Base-by-base conservation (phyloP, 2,113 vertebrate species). In the Thomomys bottae region DNA sequence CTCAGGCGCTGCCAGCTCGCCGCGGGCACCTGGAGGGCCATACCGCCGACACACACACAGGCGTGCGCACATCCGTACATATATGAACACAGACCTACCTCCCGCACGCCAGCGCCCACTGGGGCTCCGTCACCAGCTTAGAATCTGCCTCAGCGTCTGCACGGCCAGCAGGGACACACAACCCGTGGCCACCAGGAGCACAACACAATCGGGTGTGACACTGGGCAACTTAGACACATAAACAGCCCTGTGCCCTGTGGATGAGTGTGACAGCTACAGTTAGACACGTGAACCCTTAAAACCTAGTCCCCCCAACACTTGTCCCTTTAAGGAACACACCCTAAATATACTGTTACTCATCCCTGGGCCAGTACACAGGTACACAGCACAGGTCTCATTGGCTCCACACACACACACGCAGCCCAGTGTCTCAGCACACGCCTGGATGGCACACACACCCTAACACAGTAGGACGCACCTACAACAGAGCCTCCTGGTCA, bases 71-170 rank as follows among this genome's bases (percentile, higher is more conserved):
- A 88, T 80, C 85, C 36, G 34, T 88, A 81, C 95, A 91, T 96
- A 85, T 64, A 89, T 94, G 95, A 72, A 66, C 80, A 77, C 83
- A 88, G 70, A 94, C 86, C 92, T 86, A 84, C 88, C 95, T 92
- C 94, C 91, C 32, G 88, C 91, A 93, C 94, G 91, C 91, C 89
- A 93, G 95, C 96, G 91, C 91, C 89, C 90, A 77, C 92, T 92
- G 96, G 89, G 95, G 92, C 94, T 83, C 92, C 75, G 40, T 82
- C 89, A 75, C 87, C 68, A 76, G 89, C 95, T 87, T 72, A 28
- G 57, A 95, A 93, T 89, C 84, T 72, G 90, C 84, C 75, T 88
- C 40, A 23, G 79, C 34, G 63, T 79, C 87, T 83, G 84, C 88
- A 92, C 32, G 68, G 57, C 84, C 85, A 77, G 81, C 88, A 63